A percentile compares a stretch with the other conserved stretches of the same genome.
phyloP scores from a whole-genome alignment of 2,113 vertebrate species.

The Ailurus styani region DNA sequence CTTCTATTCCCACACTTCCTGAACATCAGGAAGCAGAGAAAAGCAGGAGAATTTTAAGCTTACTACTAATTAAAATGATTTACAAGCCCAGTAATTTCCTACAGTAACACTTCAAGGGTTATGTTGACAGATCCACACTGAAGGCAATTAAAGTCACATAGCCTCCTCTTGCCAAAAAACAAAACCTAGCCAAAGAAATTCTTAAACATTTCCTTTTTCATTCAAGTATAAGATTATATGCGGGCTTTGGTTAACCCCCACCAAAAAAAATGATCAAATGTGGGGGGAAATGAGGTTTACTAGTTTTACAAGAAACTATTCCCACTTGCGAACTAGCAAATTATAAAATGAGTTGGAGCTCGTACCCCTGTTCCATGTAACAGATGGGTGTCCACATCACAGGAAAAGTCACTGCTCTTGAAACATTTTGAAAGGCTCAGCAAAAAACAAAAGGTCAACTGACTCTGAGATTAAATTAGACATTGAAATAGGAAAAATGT shows the following conservation, averaged over 20 bases:
- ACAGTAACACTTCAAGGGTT: not conserved
- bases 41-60: not conserved
- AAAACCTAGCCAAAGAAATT: not conserved
- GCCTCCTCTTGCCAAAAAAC: not conserved
- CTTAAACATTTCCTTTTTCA: not conserved
- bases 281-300: not conserved
- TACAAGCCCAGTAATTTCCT: not conserved
- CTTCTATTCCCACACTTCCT: not conserved
- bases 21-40: not conserved
- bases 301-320: not conserved
- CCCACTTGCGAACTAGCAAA: not conserved
- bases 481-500: not conserved
- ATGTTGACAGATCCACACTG: not conserved
- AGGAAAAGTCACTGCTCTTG: not conserved
- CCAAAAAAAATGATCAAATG: not conserved
- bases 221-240: not conserved
- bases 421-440: not conserved
- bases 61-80: slow-evolving; percentile 20
- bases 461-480: not conserved
- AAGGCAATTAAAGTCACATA: slow-evolving; percentile 3
- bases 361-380: not conserved
- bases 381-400: not conserved
- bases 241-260: not conserved
- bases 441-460: slow-evolving; percentile 11
- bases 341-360: not conserved